Base-by-base conservation (phyloP, 2,797 vertebrate species). In the Garrulus glandarius region DNA sequence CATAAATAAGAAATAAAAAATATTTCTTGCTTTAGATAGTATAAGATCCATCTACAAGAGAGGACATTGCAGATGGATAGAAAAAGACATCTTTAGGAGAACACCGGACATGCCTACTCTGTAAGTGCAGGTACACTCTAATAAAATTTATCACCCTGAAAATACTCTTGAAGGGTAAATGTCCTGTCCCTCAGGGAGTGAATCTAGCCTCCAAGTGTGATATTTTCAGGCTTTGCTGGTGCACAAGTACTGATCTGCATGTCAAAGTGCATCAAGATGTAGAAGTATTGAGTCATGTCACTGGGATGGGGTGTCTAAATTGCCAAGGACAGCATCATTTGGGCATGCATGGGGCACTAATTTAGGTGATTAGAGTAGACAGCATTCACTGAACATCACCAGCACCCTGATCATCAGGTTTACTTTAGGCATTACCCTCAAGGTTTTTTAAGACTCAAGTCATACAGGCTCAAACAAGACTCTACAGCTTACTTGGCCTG, bases 51-150 rank as follows among this genome's bases (percentile, higher is more conserved):
- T 23, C 34, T 71, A 86, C 8, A 43, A 37, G 56, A 78, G 17
- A 68, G 24, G 18, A 41, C 10, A 30, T 9, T 61, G 52, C 19
- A 67, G 43, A 43, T 1, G 23, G 53, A 56, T 5, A 60, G 53
- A 43, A 89, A 59, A 89, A 46, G 36, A 56, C 2, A 1, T 43
- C 30, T 64, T 64, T 39, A 84, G 53, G 13, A 89, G 61, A 53
- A 61, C 1, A 7, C 8, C 17, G 49, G 46, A 43, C 13, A 21
- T 0, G 0, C 50, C 39, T 64, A 18, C 19, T 12, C 15, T 50
- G 7, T 26, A 44, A 83, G 26, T 14, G 20, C 50, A 79, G 50
- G 39, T 74, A 77, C 21, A 18, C 18, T 46, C 11, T 39, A 34
- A 49, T 18, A 29, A 76, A 49, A 6, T 44, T 3, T 23, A 76